Conservation (phyloP, 2,888 invertebrate species). For the Thelaira solivaga region DNA sequence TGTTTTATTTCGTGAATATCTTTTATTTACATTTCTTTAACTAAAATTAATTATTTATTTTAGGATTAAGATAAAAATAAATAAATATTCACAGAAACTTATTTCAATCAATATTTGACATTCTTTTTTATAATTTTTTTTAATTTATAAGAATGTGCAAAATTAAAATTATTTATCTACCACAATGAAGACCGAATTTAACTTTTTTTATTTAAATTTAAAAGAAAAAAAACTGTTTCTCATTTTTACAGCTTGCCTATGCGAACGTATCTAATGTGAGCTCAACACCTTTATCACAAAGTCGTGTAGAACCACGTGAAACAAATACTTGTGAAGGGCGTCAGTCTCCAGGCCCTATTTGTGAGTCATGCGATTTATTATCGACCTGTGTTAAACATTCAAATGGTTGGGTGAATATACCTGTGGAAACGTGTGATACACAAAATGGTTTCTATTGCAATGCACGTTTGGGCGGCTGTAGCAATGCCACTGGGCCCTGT, state of each 20-base stretch:
- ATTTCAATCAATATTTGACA: no score
- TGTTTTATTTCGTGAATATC: no score
- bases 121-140: no score
- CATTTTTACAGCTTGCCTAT: neutral
- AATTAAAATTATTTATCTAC: no score
- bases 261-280: neutral
- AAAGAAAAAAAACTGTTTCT: no score
- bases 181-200: no score
- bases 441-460: conserved; percentile 75
- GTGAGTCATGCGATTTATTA: conserved; percentile 74
- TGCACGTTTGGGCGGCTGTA: conserved; percentile 70
- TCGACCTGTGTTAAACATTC: conserved; percentile 74
- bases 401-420: conserved; percentile 75
- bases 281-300: neutral
- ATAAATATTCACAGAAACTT: no score
- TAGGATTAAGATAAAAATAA: no score
- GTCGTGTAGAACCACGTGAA: conserved; percentile 70
- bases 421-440: conserved; percentile 75
- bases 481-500: conserved; percentile 75
- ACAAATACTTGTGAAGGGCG: conserved; percentile 73
- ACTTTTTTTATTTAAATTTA: no score
- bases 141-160: no score
- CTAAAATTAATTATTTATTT: no score
- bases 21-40: no score
- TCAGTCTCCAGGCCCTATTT: conserved; percentile 73